A percentile compares a stretch with the other conserved stretches of the same genome.
Evolutionary conservation across 2,888 invertebrate species (phyloP).

Genomic region (Tachina grossa): DNA sequence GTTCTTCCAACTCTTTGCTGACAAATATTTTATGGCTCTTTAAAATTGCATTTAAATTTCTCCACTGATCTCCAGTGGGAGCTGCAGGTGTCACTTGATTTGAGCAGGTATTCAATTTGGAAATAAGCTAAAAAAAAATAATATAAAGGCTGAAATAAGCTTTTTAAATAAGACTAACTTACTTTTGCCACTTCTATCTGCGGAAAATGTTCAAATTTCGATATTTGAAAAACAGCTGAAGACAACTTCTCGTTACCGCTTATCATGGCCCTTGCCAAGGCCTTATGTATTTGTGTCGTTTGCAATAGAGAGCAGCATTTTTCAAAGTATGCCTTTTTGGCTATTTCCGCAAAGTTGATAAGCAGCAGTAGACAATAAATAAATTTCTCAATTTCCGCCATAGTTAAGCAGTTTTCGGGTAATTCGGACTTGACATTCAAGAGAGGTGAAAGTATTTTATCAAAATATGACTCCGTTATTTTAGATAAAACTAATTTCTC

Average conservation of each 20-base stretch:
- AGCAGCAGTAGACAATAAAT: conserved; percentile 78
- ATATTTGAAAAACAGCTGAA: conserved; percentile 79
- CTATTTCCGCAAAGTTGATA: conserved; percentile 80
- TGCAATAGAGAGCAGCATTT: conserved; percentile 79
- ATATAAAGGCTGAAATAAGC: not conserved
- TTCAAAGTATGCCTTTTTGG: conserved; percentile 80
- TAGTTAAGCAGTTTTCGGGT: conserved; percentile 72
- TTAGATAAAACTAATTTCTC: conserved; percentile 80
- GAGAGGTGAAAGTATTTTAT: conserved; percentile 79
- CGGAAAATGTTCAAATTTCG: conserved; percentile 80
- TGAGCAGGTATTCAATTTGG: conserved; percentile 72
- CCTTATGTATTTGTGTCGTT: conserved; percentile 79
- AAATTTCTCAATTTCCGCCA: conserved; percentile 78
- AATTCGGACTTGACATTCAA: conserved; percentile 76
- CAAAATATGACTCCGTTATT: conserved; percentile 81
- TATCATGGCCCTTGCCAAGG: conserved; percentile 80
- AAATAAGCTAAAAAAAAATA: conserved; percentile 74
- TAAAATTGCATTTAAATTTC: conserved; percentile 79
- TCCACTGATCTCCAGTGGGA: conserved; percentile 77
- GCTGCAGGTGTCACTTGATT: conserved; percentile 67
- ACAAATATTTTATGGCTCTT: conserved; percentile 78
- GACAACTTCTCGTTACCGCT: conserved; percentile 77
- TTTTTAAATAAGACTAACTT: conserved; percentile 31
- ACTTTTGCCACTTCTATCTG: conserved; percentile 79
- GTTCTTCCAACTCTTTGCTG: conserved; percentile 79